Evolutionary conservation across 1,140 invertebrate genomes (phyloP).

Genomic region (Myzus persicae): DNA sequence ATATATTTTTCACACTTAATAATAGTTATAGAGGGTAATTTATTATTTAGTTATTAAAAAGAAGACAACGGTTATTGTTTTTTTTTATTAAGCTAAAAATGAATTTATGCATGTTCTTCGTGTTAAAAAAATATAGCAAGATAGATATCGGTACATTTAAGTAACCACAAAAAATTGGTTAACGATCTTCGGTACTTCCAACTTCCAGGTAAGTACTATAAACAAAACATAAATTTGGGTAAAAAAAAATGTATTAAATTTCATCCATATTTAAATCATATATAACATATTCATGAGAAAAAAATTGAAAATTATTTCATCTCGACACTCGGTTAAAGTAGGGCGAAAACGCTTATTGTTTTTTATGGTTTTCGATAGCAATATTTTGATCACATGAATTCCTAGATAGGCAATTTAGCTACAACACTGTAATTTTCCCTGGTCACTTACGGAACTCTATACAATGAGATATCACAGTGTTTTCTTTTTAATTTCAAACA

Average conservation of each 20-base stretch:
- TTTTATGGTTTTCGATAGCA: neutral
- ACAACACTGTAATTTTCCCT: neutral
- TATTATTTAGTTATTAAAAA: neutral
- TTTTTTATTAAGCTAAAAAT: neutral
- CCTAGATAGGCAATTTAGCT: neutral
- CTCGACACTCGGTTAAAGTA: neutral
- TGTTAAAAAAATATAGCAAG: neutral
- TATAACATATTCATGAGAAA: neutral
- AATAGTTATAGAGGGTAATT: neutral
- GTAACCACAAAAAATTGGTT: neutral
- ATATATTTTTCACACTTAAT: neutral
- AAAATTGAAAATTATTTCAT: neutral
- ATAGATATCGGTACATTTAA: neutral
- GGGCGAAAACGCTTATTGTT: neutral
- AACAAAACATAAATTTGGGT: neutral
- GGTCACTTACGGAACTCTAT: neutral
- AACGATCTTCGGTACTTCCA: neutral
- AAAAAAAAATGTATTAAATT: neutral
- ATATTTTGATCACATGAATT: neutral
- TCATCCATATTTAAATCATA: neutral
- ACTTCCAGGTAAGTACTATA: neutral
- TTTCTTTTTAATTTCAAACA: neutral
- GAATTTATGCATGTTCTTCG: neutral
- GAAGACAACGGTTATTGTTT: neutral
- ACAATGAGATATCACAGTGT: neutral